Conservation (phyloP, 2,888 invertebrate genomes). For the Pachymerium ferrugineum region DNA sequence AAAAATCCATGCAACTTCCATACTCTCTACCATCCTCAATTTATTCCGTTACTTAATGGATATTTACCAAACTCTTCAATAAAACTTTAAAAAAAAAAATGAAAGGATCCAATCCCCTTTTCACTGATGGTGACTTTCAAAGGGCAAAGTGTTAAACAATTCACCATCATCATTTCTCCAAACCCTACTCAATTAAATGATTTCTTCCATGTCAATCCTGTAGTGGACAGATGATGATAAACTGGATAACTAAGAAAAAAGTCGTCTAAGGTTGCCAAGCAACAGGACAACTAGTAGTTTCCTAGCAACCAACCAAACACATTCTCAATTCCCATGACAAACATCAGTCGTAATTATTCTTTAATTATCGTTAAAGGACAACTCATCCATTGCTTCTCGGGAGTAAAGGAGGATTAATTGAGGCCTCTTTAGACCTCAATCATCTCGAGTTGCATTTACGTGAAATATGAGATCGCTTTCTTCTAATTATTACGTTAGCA, state of each 20-base stretch:
- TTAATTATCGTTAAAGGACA: slow-evolving; percentile 10
- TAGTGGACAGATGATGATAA: not conserved
- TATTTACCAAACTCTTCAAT: no score
- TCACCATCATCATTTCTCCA: no score
- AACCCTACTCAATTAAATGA: no score
- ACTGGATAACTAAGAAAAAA: not conserved
- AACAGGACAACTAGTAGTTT: not conserved
- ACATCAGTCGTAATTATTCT: slow-evolving; percentile 8
- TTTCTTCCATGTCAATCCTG: not conserved
- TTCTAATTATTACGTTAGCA: not conserved
- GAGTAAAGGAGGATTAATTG: slow-evolving; percentile 4
- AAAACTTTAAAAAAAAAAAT: no score
- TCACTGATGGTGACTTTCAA: no score
- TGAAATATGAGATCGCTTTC: not conserved
- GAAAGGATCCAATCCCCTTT: no score
- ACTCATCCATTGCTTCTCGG: not conserved
- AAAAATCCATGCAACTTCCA: no score
- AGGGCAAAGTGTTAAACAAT: no score
- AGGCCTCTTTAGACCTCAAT: not conserved
- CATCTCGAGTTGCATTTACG: not conserved
- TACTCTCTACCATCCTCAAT: no score
- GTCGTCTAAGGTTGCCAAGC: not conserved
- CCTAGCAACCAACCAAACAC: slow-evolving; percentile 19
- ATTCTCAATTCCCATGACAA: slow-evolving; percentile 5
- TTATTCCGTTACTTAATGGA: no score